phyloP scores from a whole-genome alignment of 2,797 vertebrate species.

The Helicolenus hilgendorfi region DNA sequence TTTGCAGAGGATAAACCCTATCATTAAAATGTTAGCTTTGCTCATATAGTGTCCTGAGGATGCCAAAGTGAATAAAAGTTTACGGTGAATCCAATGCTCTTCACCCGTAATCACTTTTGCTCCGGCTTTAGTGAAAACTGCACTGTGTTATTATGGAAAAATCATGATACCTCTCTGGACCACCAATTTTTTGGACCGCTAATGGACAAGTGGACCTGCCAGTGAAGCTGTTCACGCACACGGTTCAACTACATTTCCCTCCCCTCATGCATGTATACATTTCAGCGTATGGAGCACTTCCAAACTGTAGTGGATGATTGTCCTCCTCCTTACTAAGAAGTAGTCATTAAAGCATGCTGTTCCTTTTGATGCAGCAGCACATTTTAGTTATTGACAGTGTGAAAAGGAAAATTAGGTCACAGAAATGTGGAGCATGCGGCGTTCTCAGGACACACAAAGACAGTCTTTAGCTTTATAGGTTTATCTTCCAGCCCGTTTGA shows the following conservation, averaged over 20 bases:
- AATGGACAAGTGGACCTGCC: background rate
- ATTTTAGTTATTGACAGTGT: constrained; percentile 61
- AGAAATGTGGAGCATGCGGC: constrained; percentile 65
- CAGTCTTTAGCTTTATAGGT: constrained; percentile 68
- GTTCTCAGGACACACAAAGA: constrained; percentile 69
- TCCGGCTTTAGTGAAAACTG: background rate
- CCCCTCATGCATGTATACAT: background rate
- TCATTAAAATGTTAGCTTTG: background rate
- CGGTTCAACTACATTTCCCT: background rate
- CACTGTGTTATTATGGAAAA: background rate
- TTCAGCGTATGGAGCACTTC: background rate
- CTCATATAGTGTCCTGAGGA: background rate
- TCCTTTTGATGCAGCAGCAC: constrained; percentile 31
- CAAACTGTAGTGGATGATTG: constrained; percentile 13
- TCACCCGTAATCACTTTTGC: background rate
- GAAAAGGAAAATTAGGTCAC: constrained; percentile 75
- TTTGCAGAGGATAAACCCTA: background rate
- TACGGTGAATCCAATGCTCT: background rate
- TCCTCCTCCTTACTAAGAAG: background rate
- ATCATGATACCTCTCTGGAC: background rate
- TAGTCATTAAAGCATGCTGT: constrained; percentile 37
- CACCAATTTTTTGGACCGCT: background rate
- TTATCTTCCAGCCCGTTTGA: constrained; percentile 74
- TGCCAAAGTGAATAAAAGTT: background rate
- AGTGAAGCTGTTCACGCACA: background rate